Percentiles rank a stretch among this genome's conserved stretches.
These are phyloP conservation scores for Prionailurus bengalensis DNA, from an alignment of 2,113 vertebrate genomes.

Conservation along the genomic window DNA sequence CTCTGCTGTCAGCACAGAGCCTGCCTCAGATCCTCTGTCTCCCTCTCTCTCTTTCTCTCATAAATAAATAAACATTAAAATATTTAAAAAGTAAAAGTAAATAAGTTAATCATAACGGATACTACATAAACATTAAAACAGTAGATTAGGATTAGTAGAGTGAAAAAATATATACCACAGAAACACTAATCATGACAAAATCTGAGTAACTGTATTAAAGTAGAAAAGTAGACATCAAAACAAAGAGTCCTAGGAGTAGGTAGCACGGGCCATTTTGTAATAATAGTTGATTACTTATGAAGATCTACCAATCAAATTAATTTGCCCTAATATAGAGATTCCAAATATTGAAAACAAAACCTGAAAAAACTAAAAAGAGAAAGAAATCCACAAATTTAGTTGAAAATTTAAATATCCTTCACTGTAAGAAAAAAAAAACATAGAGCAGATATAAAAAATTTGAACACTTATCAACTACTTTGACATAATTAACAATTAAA, in stretches of 20 bases:
- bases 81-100: neutral
- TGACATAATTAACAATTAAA: neutral
- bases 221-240: neutral
- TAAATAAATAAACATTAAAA: too few relatives aligned
- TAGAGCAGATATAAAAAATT: neutral
- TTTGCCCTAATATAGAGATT: neutral
- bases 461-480: neutral
- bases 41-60: too few relatives aligned
- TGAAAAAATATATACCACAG: neutral
- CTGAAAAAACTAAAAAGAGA: neutral
- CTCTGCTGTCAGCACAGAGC: too few relatives aligned
- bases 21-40: too few relatives aligned
- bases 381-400: neutral
- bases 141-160: neutral
- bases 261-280: neutral
- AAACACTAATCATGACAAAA: conserved; percentile 15
- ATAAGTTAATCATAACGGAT: neutral
- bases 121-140: neutral
- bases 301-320: neutral
- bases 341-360: neutral
- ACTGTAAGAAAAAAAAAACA: neutral
- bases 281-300: neutral
- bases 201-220: neutral
- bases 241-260: neutral
- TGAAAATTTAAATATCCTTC: neutral